These are phyloP conservation scores for Neostethus bicornis DNA, from an alignment of 2,797 vertebrate genomes.

Conservation along the genomic window DNA sequence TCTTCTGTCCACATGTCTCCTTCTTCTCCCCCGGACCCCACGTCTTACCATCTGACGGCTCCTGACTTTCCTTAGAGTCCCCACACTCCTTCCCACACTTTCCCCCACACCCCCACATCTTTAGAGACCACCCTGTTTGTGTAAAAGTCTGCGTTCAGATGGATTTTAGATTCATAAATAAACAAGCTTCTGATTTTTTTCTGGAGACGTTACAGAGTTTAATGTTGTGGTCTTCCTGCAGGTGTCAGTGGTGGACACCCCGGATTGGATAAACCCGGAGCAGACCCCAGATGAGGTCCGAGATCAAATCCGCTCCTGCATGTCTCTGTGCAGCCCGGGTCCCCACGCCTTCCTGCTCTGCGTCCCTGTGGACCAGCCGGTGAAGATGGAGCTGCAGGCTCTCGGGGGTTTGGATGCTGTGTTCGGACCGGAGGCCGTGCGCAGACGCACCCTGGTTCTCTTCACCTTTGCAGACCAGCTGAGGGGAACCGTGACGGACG, in stretches of 20 bases:
- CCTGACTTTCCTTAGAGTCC: too few species aligned
- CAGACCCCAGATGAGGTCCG: conserved; percentile 65
- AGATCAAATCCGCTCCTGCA: conserved; percentile 74
- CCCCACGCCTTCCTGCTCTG: conserved; percentile 82
- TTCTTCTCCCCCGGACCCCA: too few species aligned
- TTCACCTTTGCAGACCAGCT: conserved; percentile 75
- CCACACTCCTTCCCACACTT: too few species aligned
- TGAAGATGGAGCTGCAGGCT: conserved; percentile 61
- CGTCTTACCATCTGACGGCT: too few species aligned
- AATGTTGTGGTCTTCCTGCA: conserved; percentile 42
- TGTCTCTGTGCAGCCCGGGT: conserved; percentile 75
- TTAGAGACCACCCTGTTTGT: too few species aligned
- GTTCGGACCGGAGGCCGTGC: conserved; percentile 68
- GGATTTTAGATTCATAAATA: conserved; percentile 12
- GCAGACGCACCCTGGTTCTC: conserved; percentile 69
- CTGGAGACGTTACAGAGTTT: not conserved
- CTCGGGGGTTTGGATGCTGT: conserved; percentile 58
- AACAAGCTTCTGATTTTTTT: not conserved
- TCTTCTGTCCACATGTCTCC: too few species aligned
- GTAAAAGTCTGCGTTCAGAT: too few species aligned
- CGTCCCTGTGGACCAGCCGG: conserved; percentile 75
- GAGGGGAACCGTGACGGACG: conserved; percentile 37
- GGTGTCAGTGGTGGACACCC: conserved; percentile 80
- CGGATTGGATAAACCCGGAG: conserved; percentile 79
- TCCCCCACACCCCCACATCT: too few species aligned